Evolutionary conservation across 2,113 vertebrate species (phyloP), one percentile per base, ranked within the genome.

Genomic region (Pardalotus punctatus): DNA sequence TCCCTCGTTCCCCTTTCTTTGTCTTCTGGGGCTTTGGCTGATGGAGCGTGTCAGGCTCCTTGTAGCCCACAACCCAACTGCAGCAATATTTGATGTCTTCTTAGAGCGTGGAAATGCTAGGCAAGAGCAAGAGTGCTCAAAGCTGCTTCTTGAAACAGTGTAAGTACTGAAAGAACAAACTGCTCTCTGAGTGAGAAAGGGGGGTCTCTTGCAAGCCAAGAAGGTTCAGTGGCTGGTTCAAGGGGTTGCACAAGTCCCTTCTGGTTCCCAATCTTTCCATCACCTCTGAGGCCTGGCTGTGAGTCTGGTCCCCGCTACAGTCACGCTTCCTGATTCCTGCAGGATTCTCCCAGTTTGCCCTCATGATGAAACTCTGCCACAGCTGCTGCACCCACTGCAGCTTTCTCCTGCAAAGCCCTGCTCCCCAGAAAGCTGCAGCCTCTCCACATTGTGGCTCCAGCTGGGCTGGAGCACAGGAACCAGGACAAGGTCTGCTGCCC

Each of bases 1-100:
- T 66, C 45, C 18, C 73, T 94, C 23, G 14, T 69, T 38, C 25
- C n/a, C 35, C 14, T 33, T 45, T 38, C 33, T 56, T 62, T 53
- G 11, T 56, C n/a, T 1, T 4, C 33, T 1, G 3, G 42, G 51
- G 19, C 21, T 53, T 56, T 50, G 33, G 50, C 33, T 1, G 10
- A 19, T 1, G 19, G 16, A 61, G n/a, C 40, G 5, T 0, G 0
- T 58, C 23, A 35, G 53, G 50, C 9, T 61, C 40, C 72, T 65
- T 33, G 47, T 9, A 64, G 33, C 11, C 48, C 71, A 56, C 50
- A 77, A 4, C 21, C 20, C 48, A n/a, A 19, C 25, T 36, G 33
- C 27, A 35, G 35, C 28, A 38, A 38, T 8, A 22, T 38, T 33
- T 45, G 51, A 4, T 27, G 24, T 31, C 27, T n/a, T 70, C 53